Conservation (phyloP, 2,888 invertebrate genomes). For the Pinctada fucata region DNA sequence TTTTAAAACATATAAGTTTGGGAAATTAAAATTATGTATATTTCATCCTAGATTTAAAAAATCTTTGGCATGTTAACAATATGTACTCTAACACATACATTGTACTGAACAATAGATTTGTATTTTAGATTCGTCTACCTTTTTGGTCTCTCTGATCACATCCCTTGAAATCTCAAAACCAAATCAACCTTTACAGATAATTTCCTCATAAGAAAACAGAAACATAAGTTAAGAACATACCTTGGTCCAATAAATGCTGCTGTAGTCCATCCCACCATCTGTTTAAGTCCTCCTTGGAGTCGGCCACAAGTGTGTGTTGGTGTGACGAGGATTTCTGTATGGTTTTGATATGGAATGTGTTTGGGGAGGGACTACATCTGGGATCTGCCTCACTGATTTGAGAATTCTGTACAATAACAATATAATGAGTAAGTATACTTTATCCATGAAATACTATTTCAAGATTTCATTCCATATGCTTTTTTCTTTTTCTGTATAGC, state of each 20-base stretch:
- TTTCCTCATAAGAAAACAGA: no score
- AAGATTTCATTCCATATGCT: not conserved
- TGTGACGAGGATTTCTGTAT: constrained; percentile 55
- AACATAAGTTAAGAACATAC: constrained; percentile 55
- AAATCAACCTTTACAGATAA: no score
- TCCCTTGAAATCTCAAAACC: no score
- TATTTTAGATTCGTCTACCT: no score
- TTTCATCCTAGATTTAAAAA: no score
- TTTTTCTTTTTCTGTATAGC: not conserved
- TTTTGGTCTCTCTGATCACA: no score
- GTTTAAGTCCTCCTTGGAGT: constrained; percentile 77
- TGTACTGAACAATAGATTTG: no score
- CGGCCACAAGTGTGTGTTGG: constrained; percentile 77
- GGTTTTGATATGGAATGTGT: constrained; percentile 70
- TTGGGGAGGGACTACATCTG: constrained; percentile 72
- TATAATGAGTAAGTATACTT: no score
- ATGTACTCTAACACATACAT: no score
- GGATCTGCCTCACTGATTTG: constrained; percentile 78
- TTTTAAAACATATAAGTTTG: no score
- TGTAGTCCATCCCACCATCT: constrained; percentile 80
- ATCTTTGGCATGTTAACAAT: no score
- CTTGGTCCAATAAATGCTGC: constrained; percentile 80
- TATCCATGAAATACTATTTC: not conserved
- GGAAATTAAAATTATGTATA: no score
- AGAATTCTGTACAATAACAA: constrained; percentile 80